Evolutionary conservation across 2,888 invertebrate species (phyloP).

Genomic region (Tiphia femorata): DNA sequence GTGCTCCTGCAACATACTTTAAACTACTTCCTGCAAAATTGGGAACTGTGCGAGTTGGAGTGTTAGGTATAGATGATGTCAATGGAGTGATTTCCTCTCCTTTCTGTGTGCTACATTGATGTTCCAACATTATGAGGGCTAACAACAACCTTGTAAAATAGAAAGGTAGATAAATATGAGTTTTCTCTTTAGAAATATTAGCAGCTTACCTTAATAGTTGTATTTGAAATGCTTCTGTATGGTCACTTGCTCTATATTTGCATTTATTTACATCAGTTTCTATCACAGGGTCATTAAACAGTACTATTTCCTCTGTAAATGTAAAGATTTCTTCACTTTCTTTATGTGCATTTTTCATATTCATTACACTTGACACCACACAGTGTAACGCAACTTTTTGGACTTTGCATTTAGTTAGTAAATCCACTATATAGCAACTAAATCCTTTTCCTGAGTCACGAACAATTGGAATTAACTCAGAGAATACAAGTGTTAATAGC

Average conservation of each 20-base stretch:
- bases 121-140: slow-evolving; percentile 81
- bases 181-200: background rate
- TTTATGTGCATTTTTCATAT: slow-evolving; percentile 69
- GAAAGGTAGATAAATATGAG: slow-evolving; percentile 6
- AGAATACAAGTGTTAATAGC: slow-evolving; percentile 79
- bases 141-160: slow-evolving; percentile 73
- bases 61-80: slow-evolving; percentile 46
- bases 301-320: slow-evolving; percentile 81
- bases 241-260: slow-evolving; percentile 74
- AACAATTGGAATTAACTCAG: slow-evolving; percentile 80
- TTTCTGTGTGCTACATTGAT: slow-evolving; percentile 75
- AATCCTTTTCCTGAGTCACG: slow-evolving; percentile 83
- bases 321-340: slow-evolving; percentile 71
- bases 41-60: slow-evolving; percentile 53
- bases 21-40: slow-evolving; percentile 65
- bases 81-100: slow-evolving; percentile 65
- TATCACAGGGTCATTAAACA: slow-evolving; percentile 77
- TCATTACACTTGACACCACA: slow-evolving; percentile 81
- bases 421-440: slow-evolving; percentile 82
- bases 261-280: slow-evolving; percentile 70
- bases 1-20: slow-evolving; percentile 75
- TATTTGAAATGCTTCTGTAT: slow-evolving; percentile 79
- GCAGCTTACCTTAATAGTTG: slow-evolving; percentile 72
- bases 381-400: slow-evolving; percentile 88
- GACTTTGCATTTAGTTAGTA: slow-evolving; percentile 82